Base-by-base conservation (phyloP, 2,113 vertebrate genomes). In the Neoarius graeffei region DNA sequence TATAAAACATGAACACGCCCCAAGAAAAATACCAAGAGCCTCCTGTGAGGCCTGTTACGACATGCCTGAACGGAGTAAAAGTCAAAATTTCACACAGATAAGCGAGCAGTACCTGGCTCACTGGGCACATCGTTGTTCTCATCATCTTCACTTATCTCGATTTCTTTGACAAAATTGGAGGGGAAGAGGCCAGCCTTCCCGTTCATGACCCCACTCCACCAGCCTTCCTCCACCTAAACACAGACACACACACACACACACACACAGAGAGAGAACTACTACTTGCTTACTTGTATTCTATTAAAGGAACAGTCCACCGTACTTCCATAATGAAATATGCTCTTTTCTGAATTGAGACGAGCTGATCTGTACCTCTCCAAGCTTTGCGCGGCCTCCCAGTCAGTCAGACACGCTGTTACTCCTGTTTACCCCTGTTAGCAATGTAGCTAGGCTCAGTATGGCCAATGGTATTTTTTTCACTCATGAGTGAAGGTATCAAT, bases 91-190 rank as follows among this genome's bases (percentile, higher is more conserved):
- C 7, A 13, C 25, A 50, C 13, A n/a, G 17, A 62, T 27, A 60
- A 42, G 48, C 50, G n/a, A 82, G 59, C 50, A 9, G 90, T 94
- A 98, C 98, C 97, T 88, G 96, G 84, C 57, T 97, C 97, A 0
- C 97, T 97, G 83, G 91, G 86, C 17, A 91, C 4, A 1, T 97
- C 96, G 57, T 93, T 95, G 74, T 91, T 57, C 86, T 99, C 97
- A 35, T 88, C 93, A 15, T 98, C 96, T 66, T 96, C 96, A 0
- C 69, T 42, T 5, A 88, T 11, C 1, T 99, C 97, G 76, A 98
- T 23, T 91, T 99, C 98, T 95, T 98, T 98, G 85, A 99, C 98
- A 82, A 99, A 99, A 93, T 99, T 99, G 50, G 97, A 99, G 35
- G 98, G 97, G 87, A 99, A 99, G 23, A 99, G 91, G 20, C 98